A percentile compares a stretch with the other conserved stretches of the same genome.
phyloP scores from a whole-genome alignment of 1,140 invertebrate species.

The Ylistrum balloti region DNA sequence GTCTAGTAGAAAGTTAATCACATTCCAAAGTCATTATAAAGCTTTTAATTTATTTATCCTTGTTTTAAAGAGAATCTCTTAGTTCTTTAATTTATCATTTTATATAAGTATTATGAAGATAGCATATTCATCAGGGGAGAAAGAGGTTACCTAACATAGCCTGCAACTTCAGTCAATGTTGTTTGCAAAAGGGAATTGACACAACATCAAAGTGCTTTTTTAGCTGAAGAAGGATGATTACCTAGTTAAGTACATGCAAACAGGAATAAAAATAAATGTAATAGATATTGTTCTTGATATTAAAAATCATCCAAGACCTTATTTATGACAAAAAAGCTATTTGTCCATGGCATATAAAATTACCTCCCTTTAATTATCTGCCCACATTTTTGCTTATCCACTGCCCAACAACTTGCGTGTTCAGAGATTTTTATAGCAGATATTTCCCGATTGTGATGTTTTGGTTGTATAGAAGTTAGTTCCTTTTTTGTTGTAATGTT shows the following conservation, averaged over 20 bases:
- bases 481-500: conserved; percentile 17
- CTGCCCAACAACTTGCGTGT: background rate
- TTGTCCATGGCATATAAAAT: background rate
- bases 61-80: conserved; percentile 17
- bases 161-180: background rate
- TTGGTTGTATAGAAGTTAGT: background rate
- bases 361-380: background rate
- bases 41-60: conserved; percentile 36
- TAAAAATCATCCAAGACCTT: background rate
- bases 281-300: background rate
- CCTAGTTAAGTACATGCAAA: too few relatives aligned
- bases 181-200: background rate
- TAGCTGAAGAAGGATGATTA: background rate
- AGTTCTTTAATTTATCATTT: background rate
- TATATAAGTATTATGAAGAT: conserved; percentile 11
- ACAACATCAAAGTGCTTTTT: background rate
- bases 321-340: background rate
- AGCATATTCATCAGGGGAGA: background rate
- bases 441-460: conserved; percentile 7
- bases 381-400: background rate
- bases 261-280: background rate
- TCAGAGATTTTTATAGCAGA: background rate
- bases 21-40: conserved; percentile 28
- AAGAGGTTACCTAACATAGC: too few relatives aligned
- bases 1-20: conserved; percentile 8